Conservation (phyloP, 2,797 vertebrate species). For the Silurus aristotelis region DNA sequence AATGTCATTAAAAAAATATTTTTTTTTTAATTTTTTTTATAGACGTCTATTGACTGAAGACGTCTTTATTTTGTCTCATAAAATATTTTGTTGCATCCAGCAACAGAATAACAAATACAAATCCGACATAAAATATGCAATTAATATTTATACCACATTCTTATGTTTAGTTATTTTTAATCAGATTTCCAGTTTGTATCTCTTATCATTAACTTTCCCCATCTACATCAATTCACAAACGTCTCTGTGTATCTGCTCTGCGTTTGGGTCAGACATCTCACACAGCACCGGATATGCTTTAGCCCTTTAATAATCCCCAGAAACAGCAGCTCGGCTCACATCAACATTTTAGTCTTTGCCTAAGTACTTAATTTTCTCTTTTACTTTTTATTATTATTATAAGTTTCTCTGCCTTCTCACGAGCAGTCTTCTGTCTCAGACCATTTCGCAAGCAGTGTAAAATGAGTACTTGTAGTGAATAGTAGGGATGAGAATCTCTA, state of each 20-base stretch:
- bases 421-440: not conserved
- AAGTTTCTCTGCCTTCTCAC: not conserved
- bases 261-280: slow-evolving; percentile 1
- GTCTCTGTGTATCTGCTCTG: not conserved
- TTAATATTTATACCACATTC: not conserved
- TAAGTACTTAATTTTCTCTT: not conserved
- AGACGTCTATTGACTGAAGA: no score
- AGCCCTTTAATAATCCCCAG: not conserved
- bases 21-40: no score
- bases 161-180: not conserved
- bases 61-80: not conserved
- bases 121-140: not conserved
- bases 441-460: not conserved
- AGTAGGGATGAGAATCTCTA: not conserved
- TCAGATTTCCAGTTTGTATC: not conserved
- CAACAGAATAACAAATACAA: not conserved
- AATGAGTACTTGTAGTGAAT: not conserved
- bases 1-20: no score
- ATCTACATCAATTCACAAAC: not conserved
- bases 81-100: not conserved
- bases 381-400: not conserved
- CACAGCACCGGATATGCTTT: slow-evolving; percentile 4
- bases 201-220: not conserved
- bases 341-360: not conserved
- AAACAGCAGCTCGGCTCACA: not conserved